Evolutionary conservation across 2,888 invertebrate species (phyloP), one percentile per base, ranked within the genome.

Genomic region (Stratiomys singularior): DNA sequence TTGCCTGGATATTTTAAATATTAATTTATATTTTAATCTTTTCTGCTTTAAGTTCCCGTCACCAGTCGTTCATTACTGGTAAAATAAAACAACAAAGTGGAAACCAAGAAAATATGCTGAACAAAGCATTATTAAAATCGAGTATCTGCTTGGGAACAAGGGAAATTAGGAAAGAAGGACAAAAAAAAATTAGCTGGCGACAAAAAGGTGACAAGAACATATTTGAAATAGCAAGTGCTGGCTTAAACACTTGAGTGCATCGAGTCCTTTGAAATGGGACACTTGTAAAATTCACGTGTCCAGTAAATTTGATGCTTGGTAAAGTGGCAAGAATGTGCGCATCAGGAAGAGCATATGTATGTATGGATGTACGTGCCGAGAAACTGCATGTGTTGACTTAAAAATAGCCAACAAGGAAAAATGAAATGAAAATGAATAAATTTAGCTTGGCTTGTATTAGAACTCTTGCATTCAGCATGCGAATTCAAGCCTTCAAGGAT

Each of bases 251-350:
- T 60, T 58, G 58, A 60, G 44, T 69, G 1, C 44, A 47, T 46
- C 69, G 69, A 47, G 69, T 60, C 74, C 74, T 74, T 74, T 74
- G 74, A 74, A 74, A 74, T 74, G 25, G 74, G 74, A 74, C 74
- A 60, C 74, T 60, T 74, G 37, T 37, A 30, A 30, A 37, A 58
- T 23, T 74, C 74, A 74, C 74, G 74, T 74, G 74, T 74, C 58
- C 44, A 69, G 64, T 4, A n/a, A 64, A 64, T 64, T 28, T 60
- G 60, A 60, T 60, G 60, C 60, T 60, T 37, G 37, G 37, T 9
- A 37, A 37, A 37, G 37, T 37, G 37, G 37, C 37, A 9, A 37
- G 37, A 37, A 37, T 37, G 37, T 37, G 37, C 37, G 37, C 37
- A 9, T 37, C 9, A 9, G 9, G 37, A 37, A 9, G 9, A 37